These are phyloP conservation scores for Forbesichthys papilliferus DNA, from an alignment of 2,113 vertebrate genomes.

Conservation along the genomic window DNA sequence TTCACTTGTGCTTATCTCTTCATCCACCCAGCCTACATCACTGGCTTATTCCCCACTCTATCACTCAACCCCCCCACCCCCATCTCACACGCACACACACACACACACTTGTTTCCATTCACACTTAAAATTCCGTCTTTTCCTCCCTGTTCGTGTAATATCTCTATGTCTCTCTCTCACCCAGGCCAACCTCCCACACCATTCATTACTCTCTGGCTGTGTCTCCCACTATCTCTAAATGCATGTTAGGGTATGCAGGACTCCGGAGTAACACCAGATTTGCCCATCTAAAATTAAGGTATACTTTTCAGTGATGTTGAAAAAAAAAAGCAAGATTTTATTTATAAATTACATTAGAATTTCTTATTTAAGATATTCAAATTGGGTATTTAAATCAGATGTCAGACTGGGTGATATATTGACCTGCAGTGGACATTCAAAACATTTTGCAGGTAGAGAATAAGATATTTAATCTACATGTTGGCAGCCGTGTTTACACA, in stretches of 20 bases:
- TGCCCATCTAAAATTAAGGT: constrained; percentile 49
- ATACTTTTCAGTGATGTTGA: no score
- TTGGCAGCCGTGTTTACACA: no score
- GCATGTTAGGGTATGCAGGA: constrained; percentile 52
- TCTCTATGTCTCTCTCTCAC: constrained; percentile 14
- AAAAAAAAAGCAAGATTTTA: no score
- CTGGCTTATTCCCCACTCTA: constrained; percentile 15
- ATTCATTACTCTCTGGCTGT: constrained; percentile 30
- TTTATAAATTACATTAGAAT: no score
- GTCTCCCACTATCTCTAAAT: constrained; percentile 29
- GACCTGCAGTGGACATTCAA: no score
- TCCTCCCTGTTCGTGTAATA: constrained; percentile 13
- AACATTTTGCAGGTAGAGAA: no score
- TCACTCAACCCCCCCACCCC: constrained; percentile 19
- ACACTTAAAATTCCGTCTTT: constrained; percentile 19
- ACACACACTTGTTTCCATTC: constrained; percentile 34
- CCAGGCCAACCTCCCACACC: constrained; percentile 15
- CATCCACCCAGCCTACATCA: constrained; percentile 24
- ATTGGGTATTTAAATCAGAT: no score
- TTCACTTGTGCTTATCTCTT: constrained; percentile 47
- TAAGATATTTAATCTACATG: no score
- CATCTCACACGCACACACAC: constrained; percentile 2
- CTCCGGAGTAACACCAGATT: constrained; percentile 40
- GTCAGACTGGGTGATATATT: no score
- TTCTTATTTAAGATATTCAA: no score